Percentiles rank a stretch among this genome's conserved stretches.
These are phyloP conservation scores for Morpho deidamia DNA, from an alignment of 2,888 invertebrate species.

Conservation along the genomic window DNA sequence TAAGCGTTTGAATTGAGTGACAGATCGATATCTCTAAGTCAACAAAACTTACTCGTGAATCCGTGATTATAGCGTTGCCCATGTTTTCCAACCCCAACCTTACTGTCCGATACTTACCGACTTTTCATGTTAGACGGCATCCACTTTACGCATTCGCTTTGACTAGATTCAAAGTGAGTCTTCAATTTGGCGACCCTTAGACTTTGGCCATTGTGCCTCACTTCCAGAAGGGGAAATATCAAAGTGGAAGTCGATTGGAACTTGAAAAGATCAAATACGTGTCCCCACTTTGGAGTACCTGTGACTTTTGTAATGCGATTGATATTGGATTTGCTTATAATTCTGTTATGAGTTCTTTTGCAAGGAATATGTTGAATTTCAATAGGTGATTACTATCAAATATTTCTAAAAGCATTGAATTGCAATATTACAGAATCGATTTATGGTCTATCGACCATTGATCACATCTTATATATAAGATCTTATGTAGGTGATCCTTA, in stretches of 20 bases:
- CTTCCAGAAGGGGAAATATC: constrained; percentile 54
- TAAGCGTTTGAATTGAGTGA: too few relatives aligned
- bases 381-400: background rate
- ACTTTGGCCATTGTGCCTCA: constrained; percentile 47
- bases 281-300: constrained; percentile 45
- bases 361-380: constrained; percentile 1
- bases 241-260: constrained; percentile 63
- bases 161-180: constrained; percentile 50
- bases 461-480: too few relatives aligned
- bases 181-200: constrained; percentile 48
- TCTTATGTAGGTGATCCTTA: too few relatives aligned
- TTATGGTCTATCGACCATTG: too few relatives aligned
- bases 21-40: too few relatives aligned
- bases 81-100: background rate
- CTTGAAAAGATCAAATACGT: constrained; percentile 72
- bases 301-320: constrained; percentile 44
- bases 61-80: background rate
- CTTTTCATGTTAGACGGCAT: constrained; percentile 25
- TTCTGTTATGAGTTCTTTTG: background rate
- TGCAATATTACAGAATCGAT: too few relatives aligned
- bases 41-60: too few relatives aligned
- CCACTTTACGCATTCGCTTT: constrained; percentile 42
- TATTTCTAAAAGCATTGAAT: too few relatives aligned
- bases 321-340: constrained; percentile 19
- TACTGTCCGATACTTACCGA: constrained; percentile 14